phyloP scores from a whole-genome alignment of 2,113 vertebrate species.

The Oxygymnocypris stewartii region DNA sequence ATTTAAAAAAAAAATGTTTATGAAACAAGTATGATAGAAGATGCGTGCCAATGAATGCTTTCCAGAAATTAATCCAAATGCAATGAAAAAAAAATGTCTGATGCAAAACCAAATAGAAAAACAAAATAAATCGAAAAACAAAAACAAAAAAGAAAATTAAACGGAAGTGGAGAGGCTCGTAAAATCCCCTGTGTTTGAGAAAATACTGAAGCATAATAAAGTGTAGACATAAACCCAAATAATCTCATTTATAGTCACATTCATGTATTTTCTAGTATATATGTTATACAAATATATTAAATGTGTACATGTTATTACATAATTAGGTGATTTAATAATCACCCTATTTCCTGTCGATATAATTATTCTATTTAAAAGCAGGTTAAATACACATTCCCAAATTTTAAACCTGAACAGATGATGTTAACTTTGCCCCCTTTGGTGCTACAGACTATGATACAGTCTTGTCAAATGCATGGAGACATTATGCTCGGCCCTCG shows the following conservation, averaged over 20 bases:
- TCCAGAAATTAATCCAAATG: conserved; percentile 39
- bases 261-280: background rate
- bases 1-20: background rate
- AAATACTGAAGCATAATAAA: background rate
- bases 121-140: too few relatives aligned
- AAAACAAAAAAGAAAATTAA: background rate
- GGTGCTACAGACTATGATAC: background rate
- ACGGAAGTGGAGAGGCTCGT: background rate
- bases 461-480: background rate
- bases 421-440: too few relatives aligned
- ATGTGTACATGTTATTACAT: too few relatives aligned
- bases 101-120: conserved; percentile 25
- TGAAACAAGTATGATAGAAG: background rate
- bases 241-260: background rate
- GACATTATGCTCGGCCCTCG: background rate
- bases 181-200: background rate
- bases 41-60: conserved; percentile 8
- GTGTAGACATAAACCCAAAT: background rate
- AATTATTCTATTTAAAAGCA: background rate
- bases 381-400: background rate
- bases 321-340: background rate
- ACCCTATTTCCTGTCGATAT: background rate
- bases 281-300: too few relatives aligned
- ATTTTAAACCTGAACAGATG: too few relatives aligned
- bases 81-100: background rate